Conservation (phyloP, 1,140 invertebrate species). For the Lordiphosa stackelbergi region DNA sequence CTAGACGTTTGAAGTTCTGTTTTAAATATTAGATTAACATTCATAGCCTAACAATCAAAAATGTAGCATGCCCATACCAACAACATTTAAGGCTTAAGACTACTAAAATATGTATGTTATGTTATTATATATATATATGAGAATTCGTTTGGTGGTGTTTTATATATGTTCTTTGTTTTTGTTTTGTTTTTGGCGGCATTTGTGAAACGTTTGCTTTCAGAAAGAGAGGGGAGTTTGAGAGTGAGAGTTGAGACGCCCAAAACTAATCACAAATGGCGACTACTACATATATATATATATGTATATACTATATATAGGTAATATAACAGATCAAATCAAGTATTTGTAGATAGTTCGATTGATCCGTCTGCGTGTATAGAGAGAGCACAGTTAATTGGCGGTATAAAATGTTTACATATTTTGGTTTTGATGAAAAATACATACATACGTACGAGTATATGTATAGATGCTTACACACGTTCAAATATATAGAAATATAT, state of each 20-base stretch:
- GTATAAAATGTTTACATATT: constrained; percentile 68
- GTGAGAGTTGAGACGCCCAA: constrained; percentile 31
- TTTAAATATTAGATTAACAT: constrained; percentile 46
- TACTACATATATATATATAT: constrained; percentile 44
- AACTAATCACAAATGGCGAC: constrained; percentile 63
- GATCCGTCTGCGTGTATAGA: constrained; percentile 30
- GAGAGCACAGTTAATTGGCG: constrained; percentile 73
- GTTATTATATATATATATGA: constrained; percentile 10
- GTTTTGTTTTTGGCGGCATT: constrained; percentile 30
- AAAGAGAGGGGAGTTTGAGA: not conserved
- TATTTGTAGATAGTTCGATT: constrained; percentile 14
- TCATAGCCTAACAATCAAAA: constrained; percentile 71
- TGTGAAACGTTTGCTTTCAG: constrained; percentile 21
- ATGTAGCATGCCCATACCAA: constrained; percentile 33
- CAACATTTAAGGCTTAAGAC: constrained; percentile 47
- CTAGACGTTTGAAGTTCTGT: constrained; percentile 39
- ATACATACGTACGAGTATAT: constrained; percentile 23
- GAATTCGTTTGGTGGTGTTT: constrained; percentile 14
- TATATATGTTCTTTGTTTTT: constrained; percentile 18
- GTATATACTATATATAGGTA: constrained; percentile 30
- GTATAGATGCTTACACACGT: constrained; percentile 35
- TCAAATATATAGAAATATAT: constrained; percentile 46
- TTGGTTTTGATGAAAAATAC: constrained; percentile 48
- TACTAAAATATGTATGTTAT: constrained; percentile 39
- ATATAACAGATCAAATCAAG: constrained; percentile 18